Conservation (phyloP, 2,113 vertebrate genomes). For the Neodon shergylaensis region DNA sequence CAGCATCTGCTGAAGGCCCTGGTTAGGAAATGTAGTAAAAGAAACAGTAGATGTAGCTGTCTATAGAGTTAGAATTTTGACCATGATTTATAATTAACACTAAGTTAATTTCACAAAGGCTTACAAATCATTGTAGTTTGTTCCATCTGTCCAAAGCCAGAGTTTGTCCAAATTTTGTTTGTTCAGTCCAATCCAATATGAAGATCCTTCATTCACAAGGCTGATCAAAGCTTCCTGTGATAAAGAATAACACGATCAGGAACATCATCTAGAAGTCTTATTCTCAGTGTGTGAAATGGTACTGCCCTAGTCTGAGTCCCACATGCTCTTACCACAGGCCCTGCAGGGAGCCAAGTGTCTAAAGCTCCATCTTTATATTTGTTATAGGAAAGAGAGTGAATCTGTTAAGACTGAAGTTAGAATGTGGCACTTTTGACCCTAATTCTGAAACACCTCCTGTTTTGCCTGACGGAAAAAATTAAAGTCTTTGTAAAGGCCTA, state of each 20-base stretch:
- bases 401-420: not conserved
- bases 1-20: not conserved
- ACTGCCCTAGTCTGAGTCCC: not conserved
- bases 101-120: not conserved
- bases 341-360: not conserved
- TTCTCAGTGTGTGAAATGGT: not conserved
- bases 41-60: not conserved
- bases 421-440: not conserved
- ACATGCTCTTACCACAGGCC: not conserved
- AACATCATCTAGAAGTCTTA: not conserved
- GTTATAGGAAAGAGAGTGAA: not conserved
- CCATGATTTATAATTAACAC: not conserved
- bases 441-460: not conserved
- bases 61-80: not conserved
- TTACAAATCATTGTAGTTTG: not conserved
- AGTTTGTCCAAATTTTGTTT: not conserved
- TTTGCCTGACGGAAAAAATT: not conserved
- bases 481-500: not conserved
- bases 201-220: not conserved
- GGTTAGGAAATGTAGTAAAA: not conserved
- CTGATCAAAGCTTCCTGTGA: constrained; percentile 39
- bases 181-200: constrained; percentile 65
- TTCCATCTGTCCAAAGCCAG: constrained; percentile 57
- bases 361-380: not conserved
- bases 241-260: not conserved